Base-by-base conservation (phyloP, 2,888 invertebrate species). In the Willowsia nigromaculata region DNA sequence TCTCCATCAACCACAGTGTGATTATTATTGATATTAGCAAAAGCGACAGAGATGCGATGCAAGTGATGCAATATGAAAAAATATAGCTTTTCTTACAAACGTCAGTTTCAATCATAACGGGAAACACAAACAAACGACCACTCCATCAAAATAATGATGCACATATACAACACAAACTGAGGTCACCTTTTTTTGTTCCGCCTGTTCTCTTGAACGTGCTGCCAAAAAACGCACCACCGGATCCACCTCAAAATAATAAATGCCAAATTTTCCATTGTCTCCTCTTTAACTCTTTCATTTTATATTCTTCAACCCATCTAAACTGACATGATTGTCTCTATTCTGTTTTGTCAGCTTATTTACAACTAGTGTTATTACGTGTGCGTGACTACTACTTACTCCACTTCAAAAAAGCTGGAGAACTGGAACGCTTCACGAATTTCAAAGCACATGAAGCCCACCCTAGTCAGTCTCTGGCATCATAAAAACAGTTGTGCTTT, bases 331-430 rank as follows among this genome's bases (percentile, higher is more conserved):
- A 65, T 65, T 65, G 65, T 71, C 43, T 71, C 37, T n/a, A n/a
- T 68, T 71, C 15, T 71, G 43, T 40, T 71, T n/a, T 71, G 71
- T 71, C 71, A 71, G 71, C 43, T 71, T 71, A 71, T 71, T 71
- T 71, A 71, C 71, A 71, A 71, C 18, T 22, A 13, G 9, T 13
- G 25, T 13, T 22, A 37, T 37, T 68, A 71, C 43, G 22, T 43
- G 11, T 40, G 43, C 71, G 71, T 71, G 71, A 71, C 68, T 37
- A 30, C 3, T 68, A 6, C n/a, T 5, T n/a, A 18, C 4, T n/a
- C n/a, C n/a, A 22, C 22, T 13, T 9, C 25, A 5, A 18, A 59
- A 22, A 13, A 59, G 40, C 6, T 40, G 4, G 22, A 27, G 37
- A 15, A 68, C 2, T 37, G 68, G 15, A n/a, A 43, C 71, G 71